Base-by-base conservation (phyloP, 2,113 vertebrate species). In the Ceuthmochares aereus region DNA sequence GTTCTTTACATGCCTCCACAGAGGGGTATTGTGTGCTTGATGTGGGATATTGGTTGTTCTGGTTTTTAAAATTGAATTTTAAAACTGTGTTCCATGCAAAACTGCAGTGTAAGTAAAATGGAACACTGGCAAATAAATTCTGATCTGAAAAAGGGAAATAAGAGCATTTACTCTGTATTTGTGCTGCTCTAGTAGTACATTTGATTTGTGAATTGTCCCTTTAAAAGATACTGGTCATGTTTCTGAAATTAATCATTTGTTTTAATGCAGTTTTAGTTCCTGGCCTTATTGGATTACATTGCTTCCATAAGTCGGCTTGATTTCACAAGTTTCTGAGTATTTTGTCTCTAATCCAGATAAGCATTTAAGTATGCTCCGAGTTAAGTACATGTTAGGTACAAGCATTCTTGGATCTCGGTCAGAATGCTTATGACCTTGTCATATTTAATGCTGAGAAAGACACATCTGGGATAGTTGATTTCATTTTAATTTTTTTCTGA, bases 391-490 rank as follows among this genome's bases (percentile, higher is more conserved):
- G 72, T 30, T 64, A 29, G 51, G 64, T 78, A 84, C 72, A 60
- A 92, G 40, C 56, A 52, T 45, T 92, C 60, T 84, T 94, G 83
- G 66, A 84, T 81, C 40, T 1, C 4, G 75, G 73, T 84, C 76
- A 94, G 93, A 90, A 74, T 22, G 19, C 52, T 95, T 74, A 68
- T 86, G 76, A 68, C 88, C 80, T 94, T 94, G 93, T 90, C 73
- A 32, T 63, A 34, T 55, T 74, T 77, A 29, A 73, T 81, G 22
- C 63, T 37, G 18, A 90, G 80, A 37, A 6, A 88, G 26, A 58
- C 45, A 52, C 32, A 75, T 34, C 43, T 45, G 16, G 36, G 32
- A 34, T 14, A 43, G 18, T 75, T 52, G 21, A 21, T 47, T 91
- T 74, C 5, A 14, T 47, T 89, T 89, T 29, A 40, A 16, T 81